Evolutionary conservation across 2,113 vertebrate genomes (phyloP), one percentile per base, ranked within the genome.

Genomic region (human): DNA sequence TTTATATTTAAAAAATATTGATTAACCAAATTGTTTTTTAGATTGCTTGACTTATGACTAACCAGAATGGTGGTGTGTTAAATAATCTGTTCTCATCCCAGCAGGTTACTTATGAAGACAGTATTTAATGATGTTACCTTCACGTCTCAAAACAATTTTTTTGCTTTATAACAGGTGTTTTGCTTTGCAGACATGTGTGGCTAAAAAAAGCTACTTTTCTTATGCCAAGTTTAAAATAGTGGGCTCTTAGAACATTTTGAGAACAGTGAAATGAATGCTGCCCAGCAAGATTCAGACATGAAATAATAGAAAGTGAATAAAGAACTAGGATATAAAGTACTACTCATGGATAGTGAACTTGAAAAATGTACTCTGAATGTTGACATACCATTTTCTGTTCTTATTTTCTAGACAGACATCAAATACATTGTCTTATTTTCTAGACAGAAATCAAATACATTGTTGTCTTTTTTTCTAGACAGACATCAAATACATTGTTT

Each of bases 151-250:
- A 95, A 91, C 59, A 50, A 0, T 20, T 13, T 70, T 92, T 97
- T 96, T 95, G 32, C 89, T 79, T 93, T 89, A 32, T 80, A 38
- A 85, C 57, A 95, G 27, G 59, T 81, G 72, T 90, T 96, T 84
- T 96, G 35, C 91, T 98, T 96, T 95, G 76, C 70, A 93, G 84
- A 93, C 52, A 78, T 86, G 91, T 96, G 92, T 66, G 92, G 45
- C 89, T 96, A 76, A 89, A 95, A 57, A 64, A 66, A 75, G 45
- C 40, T 73, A 35, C 50, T 93, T 12, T 92, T 27, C 23, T 61
- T 70, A 27, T 90, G 72, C 92, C 92, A 96, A 72, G 14, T 96
- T 97, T 93, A 95, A 96, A 80, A 89, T 59, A 90, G 79, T 97
- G 83, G 27, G n/a, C 72, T 89, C 55, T 84, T 79, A 59, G 64